Conservation (phyloP, 1,140 invertebrate species). For the Sogatella furcifera region DNA sequence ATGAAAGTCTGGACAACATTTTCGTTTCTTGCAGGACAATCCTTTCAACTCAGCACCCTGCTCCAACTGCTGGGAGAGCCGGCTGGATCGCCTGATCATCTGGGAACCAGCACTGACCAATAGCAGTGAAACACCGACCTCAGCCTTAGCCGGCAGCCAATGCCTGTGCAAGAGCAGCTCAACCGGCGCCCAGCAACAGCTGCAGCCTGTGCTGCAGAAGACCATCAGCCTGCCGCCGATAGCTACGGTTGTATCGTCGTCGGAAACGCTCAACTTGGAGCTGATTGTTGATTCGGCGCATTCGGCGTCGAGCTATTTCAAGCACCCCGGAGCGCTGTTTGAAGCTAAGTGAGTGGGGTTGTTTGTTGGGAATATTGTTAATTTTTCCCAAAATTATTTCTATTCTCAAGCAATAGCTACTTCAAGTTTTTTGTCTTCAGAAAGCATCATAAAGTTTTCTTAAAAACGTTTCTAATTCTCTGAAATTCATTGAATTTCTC, state of each 20-base stretch:
- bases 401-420: too few species aligned
- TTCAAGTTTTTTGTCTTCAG: too few species aligned
- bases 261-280: conserved; percentile 61
- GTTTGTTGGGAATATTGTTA: too few species aligned
- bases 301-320: conserved; percentile 76
- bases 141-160: conserved; percentile 39
- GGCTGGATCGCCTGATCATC: conserved; percentile 68
- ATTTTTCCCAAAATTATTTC: too few species aligned
- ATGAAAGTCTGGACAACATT: too few species aligned
- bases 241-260: conserved; percentile 16
- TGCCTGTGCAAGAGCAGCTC: conserved; percentile 47
- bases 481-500: too few species aligned
- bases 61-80: conserved; percentile 69
- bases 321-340: conserved; percentile 67
- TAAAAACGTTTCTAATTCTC: too few species aligned
- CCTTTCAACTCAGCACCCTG: conserved; percentile 66
- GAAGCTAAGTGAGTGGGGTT: conserved; percentile 42
- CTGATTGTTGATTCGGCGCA: conserved; percentile 69
- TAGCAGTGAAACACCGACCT: conserved; percentile 41
- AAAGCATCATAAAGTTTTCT: too few species aligned
- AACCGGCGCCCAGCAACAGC: background rate
- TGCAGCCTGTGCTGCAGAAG: background rate
- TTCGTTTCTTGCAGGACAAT: conserved; percentile 43
- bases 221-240: conserved; percentile 12
- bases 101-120: conserved; percentile 49